Evolutionary conservation across 2,888 invertebrate species (phyloP), one percentile per base, ranked within the genome.

Genomic region (Euproctis similis): DNA sequence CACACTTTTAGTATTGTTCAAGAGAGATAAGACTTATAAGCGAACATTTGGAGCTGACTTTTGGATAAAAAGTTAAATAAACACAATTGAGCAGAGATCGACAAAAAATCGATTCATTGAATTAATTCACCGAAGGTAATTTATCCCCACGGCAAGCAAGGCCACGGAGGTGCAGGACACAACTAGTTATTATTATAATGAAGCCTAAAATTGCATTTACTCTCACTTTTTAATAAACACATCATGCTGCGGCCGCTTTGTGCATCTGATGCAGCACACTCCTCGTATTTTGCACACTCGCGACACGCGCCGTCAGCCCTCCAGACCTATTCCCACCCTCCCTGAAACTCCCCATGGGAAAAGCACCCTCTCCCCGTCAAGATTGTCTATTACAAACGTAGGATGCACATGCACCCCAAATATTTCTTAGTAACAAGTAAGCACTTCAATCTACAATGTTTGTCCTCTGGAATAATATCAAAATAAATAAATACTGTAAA

Each of bases 281-380:
- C 45, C 52, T 52, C 53, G 53, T 54, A 49, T 39, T n/a, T 42
- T 31, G 51, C 70, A 61, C 66, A 68, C 53, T 65, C 36, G 59
- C 28, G 53, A 9, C 70, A 59, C 59, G 53, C 48, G 59, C 30
- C 44, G 44, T 45, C 31, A 19, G 27, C 25, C 26, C 36, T 26
- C 36, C 28, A 12, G 21, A 18, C 12, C 26, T 30, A 10, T 17
- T 6, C 36, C 26, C 18, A 17, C 12, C 12, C 26, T 18, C 24
- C 16, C 21, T 8, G 12, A 16, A 40, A 39, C 48, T 42, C 38
- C 27, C 32, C 25, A 39, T 40, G 46, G 53, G 45, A 48, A 28
- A 11, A 25, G 31, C 12, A 43, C 52, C 42, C 24, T 37, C 39
- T 24, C 51, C 55, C 38, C 39, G 30, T 43, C 39, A 42, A 52